These are phyloP conservation scores for Bombus difficillimus DNA, from an alignment of 1,140 invertebrate species.

Conservation along the genomic window DNA sequence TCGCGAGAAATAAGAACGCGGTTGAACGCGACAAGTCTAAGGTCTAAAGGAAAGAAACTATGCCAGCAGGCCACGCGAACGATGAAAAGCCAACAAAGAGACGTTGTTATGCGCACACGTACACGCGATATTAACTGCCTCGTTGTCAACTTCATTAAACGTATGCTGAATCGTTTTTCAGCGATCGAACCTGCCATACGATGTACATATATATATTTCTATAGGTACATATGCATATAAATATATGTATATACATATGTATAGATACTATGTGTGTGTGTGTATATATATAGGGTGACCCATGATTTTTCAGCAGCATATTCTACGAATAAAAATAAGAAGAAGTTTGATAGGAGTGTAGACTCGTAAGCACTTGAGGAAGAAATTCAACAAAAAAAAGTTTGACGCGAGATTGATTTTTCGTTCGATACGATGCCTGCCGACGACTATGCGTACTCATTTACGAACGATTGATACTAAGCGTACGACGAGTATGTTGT, in stretches of 20 bases:
- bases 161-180: slow-evolving; percentile 41
- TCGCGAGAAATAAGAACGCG: not conserved
- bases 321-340: not conserved
- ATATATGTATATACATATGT: slow-evolving; percentile 3
- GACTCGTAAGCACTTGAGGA: not conserved
- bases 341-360: not conserved
- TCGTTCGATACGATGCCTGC: not conserved
- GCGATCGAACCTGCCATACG: slow-evolving; percentile 62
- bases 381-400: not conserved
- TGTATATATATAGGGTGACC: not conserved
- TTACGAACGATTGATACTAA: not conserved
- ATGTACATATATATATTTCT: slow-evolving; percentile 34
- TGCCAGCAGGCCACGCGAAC: slow-evolving; percentile 3
- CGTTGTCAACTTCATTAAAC: slow-evolving; percentile 20
- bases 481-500: not conserved
- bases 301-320: not conserved
- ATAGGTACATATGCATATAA: slow-evolving; percentile 15
- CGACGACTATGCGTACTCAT: too few relatives aligned
- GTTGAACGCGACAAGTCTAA: not conserved
- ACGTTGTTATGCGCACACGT: slow-evolving; percentile 15
- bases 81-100: slow-evolving; percentile 1
- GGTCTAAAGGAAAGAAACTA: not conserved
- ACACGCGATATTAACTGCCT: slow-evolving; percentile 10
- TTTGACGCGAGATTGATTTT: not conserved
- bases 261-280: slow-evolving; percentile 12